Conservation (phyloP, 1,140 invertebrate genomes). For the Drosophila littoralis region DNA sequence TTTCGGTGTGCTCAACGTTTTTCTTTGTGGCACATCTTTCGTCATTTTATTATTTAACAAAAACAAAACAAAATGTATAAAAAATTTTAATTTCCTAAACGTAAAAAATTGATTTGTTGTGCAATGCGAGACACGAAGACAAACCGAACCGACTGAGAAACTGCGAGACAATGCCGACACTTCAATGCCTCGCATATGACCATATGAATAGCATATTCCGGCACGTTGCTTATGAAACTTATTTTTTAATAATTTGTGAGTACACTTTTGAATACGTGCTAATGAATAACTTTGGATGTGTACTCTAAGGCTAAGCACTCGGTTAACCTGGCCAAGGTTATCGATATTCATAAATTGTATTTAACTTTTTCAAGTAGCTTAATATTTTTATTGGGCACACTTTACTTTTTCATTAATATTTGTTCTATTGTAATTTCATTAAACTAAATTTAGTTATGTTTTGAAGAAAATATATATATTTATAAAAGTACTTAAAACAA, state of each 20-base stretch:
- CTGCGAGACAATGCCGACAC: constrained; percentile 25
- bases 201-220: not conserved
- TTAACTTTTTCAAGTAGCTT: too few species aligned
- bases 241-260: constrained; percentile 13
- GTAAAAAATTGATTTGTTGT: constrained; percentile 56
- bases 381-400: too few species aligned
- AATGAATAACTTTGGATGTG: constrained; percentile 14
- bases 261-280: constrained; percentile 29
- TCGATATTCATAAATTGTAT: too few species aligned
- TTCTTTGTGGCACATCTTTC: constrained; percentile 46
- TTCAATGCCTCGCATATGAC: constrained; percentile 2
- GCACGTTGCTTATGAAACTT: not conserved
- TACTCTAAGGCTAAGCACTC: not conserved
- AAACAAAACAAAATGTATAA: constrained; percentile 28
- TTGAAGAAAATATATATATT: too few species aligned
- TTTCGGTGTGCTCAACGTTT: constrained; percentile 24
- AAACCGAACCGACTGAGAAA: constrained; percentile 10
- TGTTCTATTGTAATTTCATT: too few species aligned
- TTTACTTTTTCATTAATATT: too few species aligned
- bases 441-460: too few species aligned
- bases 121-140: constrained; percentile 20
- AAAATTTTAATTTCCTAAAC: constrained; percentile 52
- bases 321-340: too few species aligned
- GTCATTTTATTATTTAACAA: constrained; percentile 47
- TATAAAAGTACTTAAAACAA: too few species aligned